These are phyloP conservation scores for Elmis aenea DNA, from an alignment of 2,888 invertebrate species.

Conservation along the genomic window DNA sequence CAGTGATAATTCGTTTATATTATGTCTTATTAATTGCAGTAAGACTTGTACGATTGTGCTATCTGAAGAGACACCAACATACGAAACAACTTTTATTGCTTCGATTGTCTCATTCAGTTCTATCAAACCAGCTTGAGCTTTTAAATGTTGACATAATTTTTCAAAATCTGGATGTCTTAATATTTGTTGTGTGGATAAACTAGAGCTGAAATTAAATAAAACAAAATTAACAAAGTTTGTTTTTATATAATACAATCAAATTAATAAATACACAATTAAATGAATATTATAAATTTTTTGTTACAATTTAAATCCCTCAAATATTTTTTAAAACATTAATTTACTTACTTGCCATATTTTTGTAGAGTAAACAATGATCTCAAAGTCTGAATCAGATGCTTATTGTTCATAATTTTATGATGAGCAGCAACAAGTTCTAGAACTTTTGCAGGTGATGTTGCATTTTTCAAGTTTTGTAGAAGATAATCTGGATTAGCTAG, in stretches of 20 bases:
- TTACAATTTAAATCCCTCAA: neutral
- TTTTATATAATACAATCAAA: neutral
- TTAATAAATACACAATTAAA: neutral
- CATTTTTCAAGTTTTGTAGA: slow-evolving; percentile 47
- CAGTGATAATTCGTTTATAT: slow-evolving; percentile 57
- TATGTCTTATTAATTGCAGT: slow-evolving; percentile 57
- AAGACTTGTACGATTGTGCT: slow-evolving; percentile 58
- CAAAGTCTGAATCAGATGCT: slow-evolving; percentile 55
- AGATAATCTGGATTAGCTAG: slow-evolving; percentile 44
- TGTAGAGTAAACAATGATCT: slow-evolving; percentile 53
- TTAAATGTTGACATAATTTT: slow-evolving; percentile 54
- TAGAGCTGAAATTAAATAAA: slow-evolving; percentile 35
- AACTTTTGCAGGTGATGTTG: slow-evolving; percentile 45
- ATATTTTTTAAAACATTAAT: neutral
- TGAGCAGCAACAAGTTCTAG: slow-evolving; percentile 48
- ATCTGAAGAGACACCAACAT: slow-evolving; percentile 54
- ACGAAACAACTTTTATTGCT: slow-evolving; percentile 55
- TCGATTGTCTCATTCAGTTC: slow-evolving; percentile 54
- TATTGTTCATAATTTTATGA: slow-evolving; percentile 49
- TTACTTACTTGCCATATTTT: slow-evolving; percentile 47
- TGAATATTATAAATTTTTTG: neutral
- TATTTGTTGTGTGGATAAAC: slow-evolving; percentile 44
- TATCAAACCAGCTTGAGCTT: slow-evolving; percentile 51
- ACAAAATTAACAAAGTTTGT: slow-evolving; percentile 5
- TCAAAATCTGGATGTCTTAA: slow-evolving; percentile 54